Evolutionary conservation across 2,888 invertebrate genomes (phyloP), one percentile per base, ranked within the genome.

Genomic region (Lamproptera curius): DNA sequence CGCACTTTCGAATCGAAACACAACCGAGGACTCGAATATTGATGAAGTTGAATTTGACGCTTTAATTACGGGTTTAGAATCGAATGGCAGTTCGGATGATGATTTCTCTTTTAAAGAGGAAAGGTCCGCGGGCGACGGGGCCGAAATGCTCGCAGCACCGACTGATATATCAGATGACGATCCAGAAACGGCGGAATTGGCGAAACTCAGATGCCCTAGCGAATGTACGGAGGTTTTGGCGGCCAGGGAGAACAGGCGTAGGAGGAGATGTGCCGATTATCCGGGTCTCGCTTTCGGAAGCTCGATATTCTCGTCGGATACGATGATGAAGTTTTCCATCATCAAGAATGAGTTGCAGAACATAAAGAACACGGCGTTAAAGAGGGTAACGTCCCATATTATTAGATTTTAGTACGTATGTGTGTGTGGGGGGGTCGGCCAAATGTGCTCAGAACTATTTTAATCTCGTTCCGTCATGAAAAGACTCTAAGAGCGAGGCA

Each of bases 301-400:
- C 61, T 96, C 96, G 55, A 94, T 97, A 73, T 97, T 97, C 88
- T 97, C 96, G 72, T 97, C 97, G 48, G 97, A 97, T 76, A 97
- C 98, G 8, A 94, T 98, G 93, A 97, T 98, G 95, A 98, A 97
- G 89, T 97, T 98, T 85, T 96, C 95, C 79, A 94, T 98, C 62
- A 98, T 98, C 76, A 93, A 94, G 79, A 98, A 98, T 82, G 98
- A 98, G 89, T 91, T 98, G 76, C 97, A 97, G 90, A 98, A 98
- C 89, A 97, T 98, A 79, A 95, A 96, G 92, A 95, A 96, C 81
- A 96, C 96, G 79, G 97, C 97, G 80, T 90, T 98, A 62, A 97
- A 95, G 91, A 92, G 97, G 97, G 98, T 98, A 94, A 91, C 66
- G 82, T 81, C 75, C 93, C 81, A 66, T 63, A 65, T 74, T 83